Percentiles rank a stretch among this genome's conserved stretches.
Evolutionary conservation across 2,113 vertebrate species (phyloP).

Genomic region (Morone chrysops): DNA sequence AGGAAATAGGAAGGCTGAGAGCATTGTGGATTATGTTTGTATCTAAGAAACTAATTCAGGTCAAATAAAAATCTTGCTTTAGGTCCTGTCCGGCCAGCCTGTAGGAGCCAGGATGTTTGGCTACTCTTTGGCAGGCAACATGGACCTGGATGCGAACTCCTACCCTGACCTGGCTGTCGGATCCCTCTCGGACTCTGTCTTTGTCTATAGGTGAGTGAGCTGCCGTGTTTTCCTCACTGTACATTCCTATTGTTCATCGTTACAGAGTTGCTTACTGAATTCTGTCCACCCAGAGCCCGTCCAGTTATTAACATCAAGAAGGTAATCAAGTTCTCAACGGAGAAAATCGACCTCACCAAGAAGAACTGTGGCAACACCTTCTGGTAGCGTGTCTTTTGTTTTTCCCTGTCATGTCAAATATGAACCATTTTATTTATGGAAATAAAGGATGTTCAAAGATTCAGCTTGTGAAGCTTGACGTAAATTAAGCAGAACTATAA

Average conservation of each 20-base stretch:
- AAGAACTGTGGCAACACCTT: slow-evolving; percentile 83
- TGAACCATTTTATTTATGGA: not conserved
- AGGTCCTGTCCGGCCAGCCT: slow-evolving; percentile 86
- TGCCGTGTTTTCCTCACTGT: not conserved
- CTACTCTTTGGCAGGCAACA: slow-evolving; percentile 95
- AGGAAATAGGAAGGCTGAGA: not conserved
- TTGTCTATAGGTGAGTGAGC: slow-evolving; percentile 68
- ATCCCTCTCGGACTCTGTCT: slow-evolving; percentile 92
- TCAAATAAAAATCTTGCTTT: slow-evolving; percentile 14
- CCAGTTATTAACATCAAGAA: slow-evolving; percentile 91
- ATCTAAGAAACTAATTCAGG: no score
- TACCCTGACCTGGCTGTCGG: slow-evolving; percentile 96
- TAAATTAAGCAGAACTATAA: not conserved
- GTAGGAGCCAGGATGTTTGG: slow-evolving; percentile 85
- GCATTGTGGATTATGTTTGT: not conserved
- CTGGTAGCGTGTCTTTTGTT: slow-evolving; percentile 83
- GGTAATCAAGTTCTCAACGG: slow-evolving; percentile 86
- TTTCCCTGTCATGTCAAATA: not conserved
- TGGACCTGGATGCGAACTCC: slow-evolving; percentile 94
- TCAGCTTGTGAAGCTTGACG: not conserved
- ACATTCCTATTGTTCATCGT: not conserved
- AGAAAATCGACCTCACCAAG: slow-evolving; percentile 73
- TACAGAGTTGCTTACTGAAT: slow-evolving; percentile 1
- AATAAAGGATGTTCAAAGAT: not conserved
- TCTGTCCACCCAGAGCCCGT: slow-evolving; percentile 83